A percentile compares a stretch with the other conserved stretches of the same genome.
phyloP scores from a whole-genome alignment of 2,113 vertebrate species.

The Austrofundulus limnaeus region DNA sequence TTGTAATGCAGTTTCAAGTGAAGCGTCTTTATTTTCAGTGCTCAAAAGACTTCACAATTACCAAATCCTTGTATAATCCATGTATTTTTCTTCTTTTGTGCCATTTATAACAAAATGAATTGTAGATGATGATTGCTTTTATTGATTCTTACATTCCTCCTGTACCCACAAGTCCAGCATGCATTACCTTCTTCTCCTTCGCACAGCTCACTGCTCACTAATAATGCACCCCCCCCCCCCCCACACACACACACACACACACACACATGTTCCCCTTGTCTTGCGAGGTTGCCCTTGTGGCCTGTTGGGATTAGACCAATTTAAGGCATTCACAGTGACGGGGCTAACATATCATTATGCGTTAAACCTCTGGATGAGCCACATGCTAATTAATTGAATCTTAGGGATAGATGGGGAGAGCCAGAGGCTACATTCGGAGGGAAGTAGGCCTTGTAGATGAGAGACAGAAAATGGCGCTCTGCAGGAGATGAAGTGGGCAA shows the following conservation, averaged over 20 bases:
- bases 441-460: constrained; percentile 48
- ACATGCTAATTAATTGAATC: constrained; percentile 77
- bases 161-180: constrained; percentile 48
- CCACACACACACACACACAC: too few relatives aligned
- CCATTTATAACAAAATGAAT: constrained; percentile 62
- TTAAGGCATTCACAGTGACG: constrained; percentile 59
- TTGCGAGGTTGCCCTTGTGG: constrained; percentile 42
- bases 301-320: constrained; percentile 60
- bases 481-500: constrained; percentile 45
- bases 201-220: constrained; percentile 56
- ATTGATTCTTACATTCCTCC: constrained; percentile 58
- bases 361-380: constrained; percentile 67
- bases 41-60: constrained; percentile 43
- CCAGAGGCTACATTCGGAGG: constrained; percentile 62
- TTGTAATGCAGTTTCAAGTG: constrained; percentile 7
- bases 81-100: constrained; percentile 35
- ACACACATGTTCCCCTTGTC: too few relatives aligned
- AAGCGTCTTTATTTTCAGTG: constrained; percentile 35
- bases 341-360: constrained; percentile 65
- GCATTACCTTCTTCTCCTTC: constrained; percentile 54
- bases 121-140: constrained; percentile 65
- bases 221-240: constrained; percentile 41
- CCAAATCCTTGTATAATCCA: constrained; percentile 48
- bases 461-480: constrained; percentile 35
- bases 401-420: constrained; percentile 61